phyloP scores from a whole-genome alignment of 2,888 invertebrate species.

The Nomada lathburiana region DNA sequence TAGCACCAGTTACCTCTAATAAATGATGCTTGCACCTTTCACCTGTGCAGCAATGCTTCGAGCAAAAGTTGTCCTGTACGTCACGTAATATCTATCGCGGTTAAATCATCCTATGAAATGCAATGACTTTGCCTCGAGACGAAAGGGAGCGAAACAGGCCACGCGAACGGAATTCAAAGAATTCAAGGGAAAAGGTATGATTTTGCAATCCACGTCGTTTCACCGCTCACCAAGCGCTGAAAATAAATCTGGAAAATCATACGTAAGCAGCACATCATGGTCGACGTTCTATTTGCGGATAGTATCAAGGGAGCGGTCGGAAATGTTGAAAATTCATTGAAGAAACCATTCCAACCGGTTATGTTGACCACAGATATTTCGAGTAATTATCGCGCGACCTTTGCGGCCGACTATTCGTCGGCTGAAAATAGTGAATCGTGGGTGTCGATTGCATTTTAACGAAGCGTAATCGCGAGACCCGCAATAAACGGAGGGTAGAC shows the following conservation, averaged over 20 bases:
- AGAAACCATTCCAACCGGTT: constrained; percentile 41
- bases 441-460: constrained; percentile 55
- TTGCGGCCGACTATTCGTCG: constrained; percentile 45
- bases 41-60: neutral
- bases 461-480: constrained; percentile 38
- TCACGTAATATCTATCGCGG: no score
- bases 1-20: constrained; percentile 27
- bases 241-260: constrained; percentile 41
- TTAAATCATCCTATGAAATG: neutral
- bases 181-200: constrained; percentile 20
- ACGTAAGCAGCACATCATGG: constrained; percentile 34
- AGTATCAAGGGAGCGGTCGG: constrained; percentile 50
- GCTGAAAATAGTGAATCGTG: constrained; percentile 63
- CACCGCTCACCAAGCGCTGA: neutral
- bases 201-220: constrained; percentile 2
- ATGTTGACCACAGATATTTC: constrained; percentile 35
- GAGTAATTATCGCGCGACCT: constrained; percentile 65
- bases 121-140: neutral
- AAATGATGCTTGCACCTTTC: constrained; percentile 34
- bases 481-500: constrained; percentile 27
- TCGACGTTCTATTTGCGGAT: constrained; percentile 48
- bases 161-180: neutral
- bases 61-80: neutral
- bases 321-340: constrained; percentile 63
- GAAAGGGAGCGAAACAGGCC: neutral